Conservation (phyloP, 53 echinoderm and acorn worm genomes). For the Actinopyga echinites region DNA sequence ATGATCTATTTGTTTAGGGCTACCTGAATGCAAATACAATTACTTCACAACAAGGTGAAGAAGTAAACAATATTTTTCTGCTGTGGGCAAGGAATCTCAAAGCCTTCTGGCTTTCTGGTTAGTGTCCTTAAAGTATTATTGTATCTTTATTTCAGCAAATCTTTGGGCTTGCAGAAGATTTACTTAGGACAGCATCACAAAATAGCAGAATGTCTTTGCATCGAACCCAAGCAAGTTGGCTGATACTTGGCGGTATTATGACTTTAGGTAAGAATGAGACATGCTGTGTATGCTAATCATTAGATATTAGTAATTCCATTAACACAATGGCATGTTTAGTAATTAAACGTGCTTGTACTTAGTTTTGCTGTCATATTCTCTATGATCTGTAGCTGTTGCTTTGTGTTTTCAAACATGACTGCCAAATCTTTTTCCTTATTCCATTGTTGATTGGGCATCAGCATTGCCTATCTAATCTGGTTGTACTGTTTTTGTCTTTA, state of each 20-base stretch:
- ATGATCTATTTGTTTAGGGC: too few relatives aligned
- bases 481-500: too few relatives aligned
- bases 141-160: slow-evolving; percentile 52
- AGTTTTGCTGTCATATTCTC: too few relatives aligned
- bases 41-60: too few relatives aligned
- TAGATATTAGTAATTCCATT: not conserved
- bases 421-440: too few relatives aligned
- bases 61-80: too few relatives aligned
- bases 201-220: slow-evolving; percentile 99
- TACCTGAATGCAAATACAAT: too few relatives aligned
- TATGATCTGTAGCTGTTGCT: too few relatives aligned
- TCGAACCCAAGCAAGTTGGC: slow-evolving; percentile 92
- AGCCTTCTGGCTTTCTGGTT: not conserved
- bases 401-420: too few relatives aligned
- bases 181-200: slow-evolving; percentile 93
- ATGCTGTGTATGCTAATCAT: too few relatives aligned
- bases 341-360: not conserved
- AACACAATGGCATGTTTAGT: not conserved
- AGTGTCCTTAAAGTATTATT: not conserved
- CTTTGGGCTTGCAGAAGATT: slow-evolving; percentile 92
- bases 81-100: not conserved
- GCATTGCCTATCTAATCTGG: too few relatives aligned
- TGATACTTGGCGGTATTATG: slow-evolving; percentile 92
- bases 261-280: slow-evolving; percentile 74
- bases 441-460: too few relatives aligned